These are phyloP conservation scores for Trididemnum miniatum DNA, from an alignment of 23 tunicate species.

Conservation along the genomic window DNA sequence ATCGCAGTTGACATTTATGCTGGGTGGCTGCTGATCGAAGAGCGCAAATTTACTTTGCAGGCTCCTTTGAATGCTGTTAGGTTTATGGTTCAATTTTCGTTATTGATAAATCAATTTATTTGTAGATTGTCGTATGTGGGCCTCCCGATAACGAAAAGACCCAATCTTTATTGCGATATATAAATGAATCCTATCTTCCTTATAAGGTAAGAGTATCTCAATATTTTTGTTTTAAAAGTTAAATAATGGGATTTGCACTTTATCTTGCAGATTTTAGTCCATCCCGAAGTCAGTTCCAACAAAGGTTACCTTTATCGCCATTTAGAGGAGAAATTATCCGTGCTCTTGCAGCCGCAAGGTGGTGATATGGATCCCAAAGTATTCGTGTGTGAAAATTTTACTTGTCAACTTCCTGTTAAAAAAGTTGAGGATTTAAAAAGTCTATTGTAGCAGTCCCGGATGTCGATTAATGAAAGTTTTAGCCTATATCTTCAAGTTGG, in stretches of 20 bases:
- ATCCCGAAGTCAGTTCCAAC: not conserved
- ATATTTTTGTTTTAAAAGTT: no score
- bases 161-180: not conserved
- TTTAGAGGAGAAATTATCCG: slow-evolving; percentile 26
- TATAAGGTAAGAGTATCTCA: slow-evolving; percentile 35
- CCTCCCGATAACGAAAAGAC: slow-evolving; percentile 4
- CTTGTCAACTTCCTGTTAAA: slow-evolving; percentile 42
- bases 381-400: slow-evolving; percentile 52
- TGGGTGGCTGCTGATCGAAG: no score
- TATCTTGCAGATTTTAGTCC: slow-evolving; percentile 47
- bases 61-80: no score
- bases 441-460: slow-evolving; percentile 1
- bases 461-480: not conserved
- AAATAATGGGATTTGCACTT: no score
- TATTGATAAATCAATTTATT: no score
- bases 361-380: slow-evolving; percentile 22
- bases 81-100: no score
- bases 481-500: no score
- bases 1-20: no score
- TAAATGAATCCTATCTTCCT: slow-evolving; percentile 26
- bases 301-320: slow-evolving; percentile 47
- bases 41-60: no score
- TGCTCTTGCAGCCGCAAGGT: slow-evolving; percentile 5
- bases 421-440: slow-evolving; percentile 12
- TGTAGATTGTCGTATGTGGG: slow-evolving; percentile 42